Evolutionary conservation across 2,113 vertebrate genomes (phyloP), one percentile per base, ranked within the genome.

Genomic region (Malurus melanocephalus): DNA sequence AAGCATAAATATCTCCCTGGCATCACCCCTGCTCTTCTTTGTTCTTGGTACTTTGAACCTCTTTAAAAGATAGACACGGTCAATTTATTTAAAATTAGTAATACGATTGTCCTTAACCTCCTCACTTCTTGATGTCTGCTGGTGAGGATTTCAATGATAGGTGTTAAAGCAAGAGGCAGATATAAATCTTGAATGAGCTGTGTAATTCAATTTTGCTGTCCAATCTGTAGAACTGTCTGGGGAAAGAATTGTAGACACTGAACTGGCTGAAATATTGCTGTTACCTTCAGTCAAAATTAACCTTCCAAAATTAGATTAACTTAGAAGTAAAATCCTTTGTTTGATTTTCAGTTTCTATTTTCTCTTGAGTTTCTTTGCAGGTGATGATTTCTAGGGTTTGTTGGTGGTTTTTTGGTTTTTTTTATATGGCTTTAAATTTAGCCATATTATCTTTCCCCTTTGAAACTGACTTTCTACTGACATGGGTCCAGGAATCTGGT

Each of bases 181-280:
- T 94, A 88, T 80, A 93, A 82, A 91, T 94, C 90, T 92, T 93
- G 43, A 69, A 74, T 38, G 90, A 91, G 90, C 51, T 91, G 61
- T 75, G 18, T 79, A 60, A 59, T 84, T 85, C 81, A 89, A 4
- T 83, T 92, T 65, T 75, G 24, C 48, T 65, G 64, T 76, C 7
- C 13, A 35, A 30, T 81, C 86, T 59, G 30, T 77, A 21, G 22
- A 57, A 33, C 33, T 72, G 61, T 23, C 32, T 42, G 71, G 33
- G 53, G 61, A 74, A 82, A 33, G 57, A 33, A 45, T 24, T 8
- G 1, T n/a, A 68, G 60, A 53, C 66, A 33, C 43, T 61, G 71
- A 67, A 71, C 33, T 69, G 67, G 20, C 40, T 80, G 60, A 91
- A 85, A 77, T 78, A 67, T 15, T 60, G 45, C 59, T 62, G 22